Percentiles rank a stretch among this genome's conserved stretches.
phyloP scores from a whole-genome alignment of 35 echinoderm and acorn worm genomes.

The Lytechinus pictus region DNA sequence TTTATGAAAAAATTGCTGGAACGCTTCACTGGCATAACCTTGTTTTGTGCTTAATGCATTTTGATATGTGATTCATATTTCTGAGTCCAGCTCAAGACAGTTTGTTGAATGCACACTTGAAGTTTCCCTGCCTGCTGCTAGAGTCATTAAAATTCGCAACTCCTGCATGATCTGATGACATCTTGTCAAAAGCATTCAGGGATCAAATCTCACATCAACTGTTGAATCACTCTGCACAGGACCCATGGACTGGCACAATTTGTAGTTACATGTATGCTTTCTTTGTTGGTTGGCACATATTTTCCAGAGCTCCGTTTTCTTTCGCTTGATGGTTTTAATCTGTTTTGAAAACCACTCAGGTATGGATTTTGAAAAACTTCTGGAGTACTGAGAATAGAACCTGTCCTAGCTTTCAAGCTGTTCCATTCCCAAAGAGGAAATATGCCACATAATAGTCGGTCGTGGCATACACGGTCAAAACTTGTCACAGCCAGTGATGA shows the following conservation, averaged over 20 bases:
- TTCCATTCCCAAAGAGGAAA: not conserved
- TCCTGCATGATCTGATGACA: not conserved
- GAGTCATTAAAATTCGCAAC: not conserved
- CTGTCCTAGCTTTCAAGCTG: not conserved
- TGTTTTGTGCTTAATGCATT: too few species aligned
- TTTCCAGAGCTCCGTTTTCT: not conserved
- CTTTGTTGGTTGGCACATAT: not conserved
- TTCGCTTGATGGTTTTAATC: not conserved
- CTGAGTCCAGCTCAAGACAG: too few species aligned
- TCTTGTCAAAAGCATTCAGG: not conserved
- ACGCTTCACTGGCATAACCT: too few species aligned
- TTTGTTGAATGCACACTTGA: too few species aligned
- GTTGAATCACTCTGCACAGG: not conserved
- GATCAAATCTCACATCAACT: not conserved
- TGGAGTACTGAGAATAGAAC: conserved; percentile 1
- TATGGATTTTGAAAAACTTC: not conserved
- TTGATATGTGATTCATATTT: too few species aligned
- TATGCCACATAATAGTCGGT: not conserved
- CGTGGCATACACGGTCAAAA: not conserved
- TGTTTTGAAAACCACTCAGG: not conserved
- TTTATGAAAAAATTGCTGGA: too few species aligned
- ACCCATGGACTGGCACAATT: not conserved
- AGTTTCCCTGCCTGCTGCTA: not conserved
- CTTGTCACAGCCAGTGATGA: not conserved
- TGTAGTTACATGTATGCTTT: not conserved